Conservation (phyloP, 1,140 invertebrate genomes). For the Diuraphis noxia region DNA sequence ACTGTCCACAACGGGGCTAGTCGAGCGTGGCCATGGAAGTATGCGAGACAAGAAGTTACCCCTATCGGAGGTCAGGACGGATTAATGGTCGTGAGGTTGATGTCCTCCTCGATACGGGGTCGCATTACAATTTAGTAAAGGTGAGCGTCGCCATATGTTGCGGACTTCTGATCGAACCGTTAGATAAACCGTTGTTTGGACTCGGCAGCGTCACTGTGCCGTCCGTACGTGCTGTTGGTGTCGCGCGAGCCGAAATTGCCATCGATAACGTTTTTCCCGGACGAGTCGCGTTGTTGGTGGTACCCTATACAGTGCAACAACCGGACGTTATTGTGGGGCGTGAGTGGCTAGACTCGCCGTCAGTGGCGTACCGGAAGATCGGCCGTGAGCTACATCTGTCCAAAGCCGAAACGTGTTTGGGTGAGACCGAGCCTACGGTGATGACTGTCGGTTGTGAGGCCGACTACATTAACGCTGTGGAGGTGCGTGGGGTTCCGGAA, state of each 20-base stretch:
- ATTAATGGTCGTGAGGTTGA: neutral
- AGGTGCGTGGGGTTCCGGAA: neutral
- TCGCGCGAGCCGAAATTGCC: neutral
- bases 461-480: neutral
- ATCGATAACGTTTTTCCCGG: neutral
- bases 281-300: neutral
- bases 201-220: neutral
- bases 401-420: rapidly evolving
- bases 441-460: too few relatives aligned
- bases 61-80: neutral
- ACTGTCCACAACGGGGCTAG: neutral
- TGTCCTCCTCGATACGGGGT: neutral
- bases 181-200: neutral
- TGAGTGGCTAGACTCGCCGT: neutral
- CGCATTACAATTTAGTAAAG: neutral
- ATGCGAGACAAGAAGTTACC: neutral
- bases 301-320: neutral
- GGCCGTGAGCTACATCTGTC: neutral
- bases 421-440: neutral
- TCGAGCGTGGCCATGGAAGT: neutral
- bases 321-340: neutral
- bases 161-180: neutral
- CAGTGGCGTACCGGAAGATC: neutral
- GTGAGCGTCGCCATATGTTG: neutral
- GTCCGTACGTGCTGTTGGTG: neutral